These are phyloP conservation scores for Eulemur macaco DNA, from an alignment of 2,113 vertebrate species.

Conservation along the genomic window DNA sequence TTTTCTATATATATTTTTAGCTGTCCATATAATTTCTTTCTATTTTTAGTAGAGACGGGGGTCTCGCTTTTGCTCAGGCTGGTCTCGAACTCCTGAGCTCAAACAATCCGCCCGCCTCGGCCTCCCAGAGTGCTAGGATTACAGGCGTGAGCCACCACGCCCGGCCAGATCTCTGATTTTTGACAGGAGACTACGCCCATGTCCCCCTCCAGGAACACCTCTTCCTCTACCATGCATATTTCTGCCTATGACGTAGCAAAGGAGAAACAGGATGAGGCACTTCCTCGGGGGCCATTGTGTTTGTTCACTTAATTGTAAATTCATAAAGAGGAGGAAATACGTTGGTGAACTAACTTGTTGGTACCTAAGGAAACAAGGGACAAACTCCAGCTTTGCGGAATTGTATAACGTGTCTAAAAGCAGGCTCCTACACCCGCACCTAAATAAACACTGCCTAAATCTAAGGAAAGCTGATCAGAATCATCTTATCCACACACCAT, in stretches of 20 bases:
- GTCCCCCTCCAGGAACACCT: background rate
- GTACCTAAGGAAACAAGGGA: background rate
- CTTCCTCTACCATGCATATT: background rate
- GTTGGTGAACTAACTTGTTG: background rate
- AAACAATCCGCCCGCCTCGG: no score
- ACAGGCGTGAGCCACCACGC: no score
- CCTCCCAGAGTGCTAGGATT: no score
- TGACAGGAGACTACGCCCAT: background rate
- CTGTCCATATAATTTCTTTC: no score
- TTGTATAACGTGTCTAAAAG: background rate
- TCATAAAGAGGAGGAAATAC: constrained; percentile 13
- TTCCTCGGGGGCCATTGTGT: background rate
- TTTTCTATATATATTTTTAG: no score
- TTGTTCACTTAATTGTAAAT: background rate
- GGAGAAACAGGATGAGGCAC: background rate
- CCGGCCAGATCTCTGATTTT: background rate
- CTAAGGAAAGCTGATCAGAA: background rate
- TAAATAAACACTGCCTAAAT: background rate
- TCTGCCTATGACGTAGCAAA: background rate
- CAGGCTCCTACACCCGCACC: background rate
- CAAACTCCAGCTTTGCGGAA: background rate
- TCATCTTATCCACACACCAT: background rate
- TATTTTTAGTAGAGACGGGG: no score
- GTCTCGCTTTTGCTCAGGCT: no score
- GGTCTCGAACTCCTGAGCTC: no score